Conservation (phyloP, 2,888 invertebrate species). For the Lasioglossum zephyrum region DNA sequence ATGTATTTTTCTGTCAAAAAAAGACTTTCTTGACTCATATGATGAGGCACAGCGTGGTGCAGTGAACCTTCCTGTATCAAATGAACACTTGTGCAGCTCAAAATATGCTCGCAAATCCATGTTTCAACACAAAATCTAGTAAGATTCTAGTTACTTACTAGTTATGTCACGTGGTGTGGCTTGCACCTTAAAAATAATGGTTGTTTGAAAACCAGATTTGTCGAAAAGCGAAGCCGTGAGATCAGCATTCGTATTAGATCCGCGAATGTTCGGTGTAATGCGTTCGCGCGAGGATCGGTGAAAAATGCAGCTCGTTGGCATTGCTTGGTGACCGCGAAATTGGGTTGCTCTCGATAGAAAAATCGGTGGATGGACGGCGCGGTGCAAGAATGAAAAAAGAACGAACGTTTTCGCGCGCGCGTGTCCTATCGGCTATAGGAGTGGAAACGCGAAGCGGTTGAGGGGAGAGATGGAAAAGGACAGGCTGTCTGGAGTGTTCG, state of each 20-base stretch:
- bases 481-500: slow-evolving; percentile 25
- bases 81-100: no score
- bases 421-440: not conserved
- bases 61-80: no score
- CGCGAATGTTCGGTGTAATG: slow-evolving; percentile 12
- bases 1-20: no score
- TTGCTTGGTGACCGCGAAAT: slow-evolving; percentile 49
- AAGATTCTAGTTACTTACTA: no score
- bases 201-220: not conserved
- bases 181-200: not conserved
- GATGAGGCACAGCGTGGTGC: no score
- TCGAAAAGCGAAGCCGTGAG: not conserved
- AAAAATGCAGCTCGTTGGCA: slow-evolving; percentile 35
- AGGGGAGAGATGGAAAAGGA: not conserved
- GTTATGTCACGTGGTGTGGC: no score
- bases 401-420: not conserved
- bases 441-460: not conserved
- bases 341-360: slow-evolving; percentile 26
- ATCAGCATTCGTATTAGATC: not conserved
- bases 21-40: no score
- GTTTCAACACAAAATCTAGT: no score
- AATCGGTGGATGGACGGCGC: not conserved
- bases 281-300: slow-evolving; percentile 25
- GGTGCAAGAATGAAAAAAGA: not conserved
- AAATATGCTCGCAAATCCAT: no score